Percentiles rank a stretch among this genome's conserved stretches.
These are phyloP conservation scores for Idaea biselata DNA, from an alignment of 2,888 invertebrate genomes.

Conservation along the genomic window DNA sequence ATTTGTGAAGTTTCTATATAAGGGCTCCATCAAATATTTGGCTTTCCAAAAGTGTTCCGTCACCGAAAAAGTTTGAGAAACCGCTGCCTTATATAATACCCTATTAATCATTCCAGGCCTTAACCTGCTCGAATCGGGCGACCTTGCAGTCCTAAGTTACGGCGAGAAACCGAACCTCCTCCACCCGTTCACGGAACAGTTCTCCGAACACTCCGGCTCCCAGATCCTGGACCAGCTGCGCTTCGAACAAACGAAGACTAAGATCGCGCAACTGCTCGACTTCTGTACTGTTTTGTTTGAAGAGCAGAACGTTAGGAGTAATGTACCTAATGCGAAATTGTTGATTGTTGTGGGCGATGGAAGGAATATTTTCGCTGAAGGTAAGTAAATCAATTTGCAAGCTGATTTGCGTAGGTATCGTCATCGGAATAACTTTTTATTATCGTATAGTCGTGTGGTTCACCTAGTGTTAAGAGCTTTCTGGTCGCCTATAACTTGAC, in stretches of 20 bases:
- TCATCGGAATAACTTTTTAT: too few relatives aligned
- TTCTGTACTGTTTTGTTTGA: constrained; percentile 84
- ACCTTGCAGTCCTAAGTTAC: constrained; percentile 94
- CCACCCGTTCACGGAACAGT: constrained; percentile 92
- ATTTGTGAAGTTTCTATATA: too few relatives aligned
- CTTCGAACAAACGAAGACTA: constrained; percentile 94
- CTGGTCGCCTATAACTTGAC: too few relatives aligned
- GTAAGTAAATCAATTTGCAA: constrained; percentile 56
- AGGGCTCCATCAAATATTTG: too few relatives aligned
- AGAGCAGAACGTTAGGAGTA: constrained; percentile 69
- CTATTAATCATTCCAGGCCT: constrained; percentile 79
- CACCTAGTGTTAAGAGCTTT: too few relatives aligned
- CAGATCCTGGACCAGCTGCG: constrained; percentile 89
- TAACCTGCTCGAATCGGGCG: constrained; percentile 96
- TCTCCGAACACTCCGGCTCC: constrained; percentile 92
- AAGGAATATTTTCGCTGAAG: constrained; percentile 94
- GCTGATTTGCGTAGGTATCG: too few relatives aligned
- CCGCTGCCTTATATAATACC: too few relatives aligned
- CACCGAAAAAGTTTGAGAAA: too few relatives aligned
- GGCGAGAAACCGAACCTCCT: constrained; percentile 92
- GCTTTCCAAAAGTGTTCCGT: too few relatives aligned
- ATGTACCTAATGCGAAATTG: constrained; percentile 87
- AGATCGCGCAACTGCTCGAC: constrained; percentile 90
- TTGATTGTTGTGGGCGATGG: constrained; percentile 97
- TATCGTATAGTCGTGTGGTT: too few relatives aligned